Conservation (phyloP, 2,797 vertebrate species). For the Sciurus vulgaris region DNA sequence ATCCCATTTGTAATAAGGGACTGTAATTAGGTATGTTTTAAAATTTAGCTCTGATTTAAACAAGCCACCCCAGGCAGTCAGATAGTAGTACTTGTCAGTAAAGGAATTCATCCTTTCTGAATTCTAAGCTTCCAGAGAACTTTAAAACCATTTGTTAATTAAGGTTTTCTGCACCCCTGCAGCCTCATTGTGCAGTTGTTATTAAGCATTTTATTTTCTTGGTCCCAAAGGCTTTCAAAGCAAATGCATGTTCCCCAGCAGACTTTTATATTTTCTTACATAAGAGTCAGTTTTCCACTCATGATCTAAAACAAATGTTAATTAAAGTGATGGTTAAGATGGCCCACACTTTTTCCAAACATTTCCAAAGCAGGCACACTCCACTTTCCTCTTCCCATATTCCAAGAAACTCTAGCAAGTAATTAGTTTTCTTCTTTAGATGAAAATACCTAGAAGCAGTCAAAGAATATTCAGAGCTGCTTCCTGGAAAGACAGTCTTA, state of each 20-base stretch:
- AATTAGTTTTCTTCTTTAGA: background rate
- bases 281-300: constrained; percentile 14
- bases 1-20: background rate
- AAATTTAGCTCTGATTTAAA: constrained; percentile 32
- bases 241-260: constrained; percentile 47
- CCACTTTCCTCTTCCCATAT: constrained; percentile 8
- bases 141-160: constrained; percentile 68
- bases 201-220: constrained; percentile 68
- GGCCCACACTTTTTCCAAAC: background rate
- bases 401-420: background rate
- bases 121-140: background rate
- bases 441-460: constrained; percentile 21
- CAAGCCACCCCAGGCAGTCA: constrained; percentile 6
- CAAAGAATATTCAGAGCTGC: background rate
- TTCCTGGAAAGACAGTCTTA: constrained; percentile 15
- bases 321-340: constrained; percentile 19
- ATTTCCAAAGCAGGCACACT: background rate
- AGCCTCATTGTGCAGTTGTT: constrained; percentile 64
- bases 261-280: constrained; percentile 38
- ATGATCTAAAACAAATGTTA: constrained; percentile 50
- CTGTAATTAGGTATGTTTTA: background rate
- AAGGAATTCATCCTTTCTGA: constrained; percentile 58
- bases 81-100: background rate
- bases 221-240: constrained; percentile 60
- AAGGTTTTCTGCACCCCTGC: constrained; percentile 22